Evolutionary conservation across 2,888 invertebrate genomes (phyloP).

Genomic region (Margaritifera margaritifera): DNA sequence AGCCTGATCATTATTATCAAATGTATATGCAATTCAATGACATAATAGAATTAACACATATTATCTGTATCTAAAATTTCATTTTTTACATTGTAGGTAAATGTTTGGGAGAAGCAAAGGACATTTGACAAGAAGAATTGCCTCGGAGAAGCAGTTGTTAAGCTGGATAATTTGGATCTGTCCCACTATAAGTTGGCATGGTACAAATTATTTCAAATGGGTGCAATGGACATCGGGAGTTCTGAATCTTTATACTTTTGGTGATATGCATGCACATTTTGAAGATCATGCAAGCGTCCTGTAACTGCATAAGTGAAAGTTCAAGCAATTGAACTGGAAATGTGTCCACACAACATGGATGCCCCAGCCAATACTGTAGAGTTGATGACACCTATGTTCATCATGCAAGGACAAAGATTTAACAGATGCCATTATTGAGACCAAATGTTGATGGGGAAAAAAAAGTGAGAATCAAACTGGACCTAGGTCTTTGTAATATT

Average conservation of each 20-base stretch:
- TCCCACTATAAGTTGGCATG: slow-evolving; percentile 88
- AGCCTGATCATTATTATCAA: background rate
- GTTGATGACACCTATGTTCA: too few species aligned
- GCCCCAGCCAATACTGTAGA: too few species aligned
- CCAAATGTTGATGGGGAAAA: too few species aligned
- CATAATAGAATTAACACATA: background rate
- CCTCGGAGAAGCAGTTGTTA: slow-evolving; percentile 89
- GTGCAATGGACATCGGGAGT: slow-evolving; percentile 61
- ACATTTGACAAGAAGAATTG: slow-evolving; percentile 77
- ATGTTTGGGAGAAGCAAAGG: slow-evolving; percentile 94
- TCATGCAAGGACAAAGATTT: too few species aligned
- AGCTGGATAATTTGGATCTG: slow-evolving; percentile 85
- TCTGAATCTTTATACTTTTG: slow-evolving; percentile 64
- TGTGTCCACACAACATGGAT: too few species aligned
- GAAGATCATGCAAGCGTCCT: too few species aligned
- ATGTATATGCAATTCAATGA: too few species aligned
- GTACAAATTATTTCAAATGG: slow-evolving; percentile 88
- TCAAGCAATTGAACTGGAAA: too few species aligned
- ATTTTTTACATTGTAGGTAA: slow-evolving; percentile 75
- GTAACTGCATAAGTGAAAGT: too few species aligned
- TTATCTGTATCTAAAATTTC: background rate
- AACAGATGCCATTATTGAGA: too few species aligned
- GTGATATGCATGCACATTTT: slow-evolving; percentile 18
- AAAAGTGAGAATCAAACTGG: too few species aligned
- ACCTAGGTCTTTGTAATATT: too few species aligned